Conservation (phyloP, 53 echinoderm and acorn worm genomes). For the Antedon mediterranea region DNA sequence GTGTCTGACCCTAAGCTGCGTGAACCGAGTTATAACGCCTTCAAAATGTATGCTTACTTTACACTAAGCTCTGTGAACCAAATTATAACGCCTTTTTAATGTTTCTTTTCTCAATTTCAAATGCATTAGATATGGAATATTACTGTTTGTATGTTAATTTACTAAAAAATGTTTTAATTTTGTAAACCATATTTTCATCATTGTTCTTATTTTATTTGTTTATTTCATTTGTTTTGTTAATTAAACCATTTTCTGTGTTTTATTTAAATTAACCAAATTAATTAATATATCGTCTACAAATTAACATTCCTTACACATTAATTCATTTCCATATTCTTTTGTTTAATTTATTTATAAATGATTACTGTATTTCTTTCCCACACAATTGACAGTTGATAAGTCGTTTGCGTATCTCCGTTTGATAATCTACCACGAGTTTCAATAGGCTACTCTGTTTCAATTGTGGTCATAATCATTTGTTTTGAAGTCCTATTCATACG, state of each 20-base stretch:
- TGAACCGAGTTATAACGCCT: background rate
- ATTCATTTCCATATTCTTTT: no score
- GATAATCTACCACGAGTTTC: background rate
- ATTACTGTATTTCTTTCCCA: background rate
- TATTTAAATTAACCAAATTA: no score
- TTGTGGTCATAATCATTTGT: background rate
- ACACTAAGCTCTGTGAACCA: background rate
- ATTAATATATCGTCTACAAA: no score
- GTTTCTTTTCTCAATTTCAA: background rate
- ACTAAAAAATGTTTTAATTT: no score
- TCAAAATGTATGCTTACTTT: background rate
- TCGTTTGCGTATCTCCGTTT: background rate
- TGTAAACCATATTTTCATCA: no score
- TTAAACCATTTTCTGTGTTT: no score
- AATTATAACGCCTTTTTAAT: background rate
- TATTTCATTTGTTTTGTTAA: no score
- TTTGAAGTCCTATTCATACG: background rate
- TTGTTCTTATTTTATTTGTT: no score
- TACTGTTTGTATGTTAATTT: no score
- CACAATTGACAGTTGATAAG: background rate
- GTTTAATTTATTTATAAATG: no score
- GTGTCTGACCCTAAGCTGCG: background rate
- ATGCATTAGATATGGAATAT: background rate
- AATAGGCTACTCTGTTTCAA: background rate
- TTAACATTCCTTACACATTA: no score